Percentiles rank a stretch among this genome's conserved stretches.
phyloP scores from a whole-genome alignment of 2,888 invertebrate genomes.

The Callyntrura sp. region DNA sequence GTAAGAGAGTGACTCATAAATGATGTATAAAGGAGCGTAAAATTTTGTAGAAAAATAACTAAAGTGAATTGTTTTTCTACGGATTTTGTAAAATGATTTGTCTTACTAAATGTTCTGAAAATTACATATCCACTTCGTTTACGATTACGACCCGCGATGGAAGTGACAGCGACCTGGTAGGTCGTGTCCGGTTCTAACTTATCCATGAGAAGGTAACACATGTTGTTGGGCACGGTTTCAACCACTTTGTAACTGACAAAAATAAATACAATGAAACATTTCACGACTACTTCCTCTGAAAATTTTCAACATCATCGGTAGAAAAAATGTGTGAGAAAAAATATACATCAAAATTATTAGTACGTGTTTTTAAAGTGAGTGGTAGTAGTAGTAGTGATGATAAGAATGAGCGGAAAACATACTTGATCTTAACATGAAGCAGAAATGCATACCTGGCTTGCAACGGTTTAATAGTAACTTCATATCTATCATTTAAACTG shows the following conservation, averaged over 20 bases:
- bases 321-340: no score
- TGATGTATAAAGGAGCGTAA: no score
- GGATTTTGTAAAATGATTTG: no score
- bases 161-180: conserved; percentile 94
- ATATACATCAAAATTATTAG: no score
- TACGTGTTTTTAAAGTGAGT: no score
- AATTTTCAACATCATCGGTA: no score
- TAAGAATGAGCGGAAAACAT: conserved; percentile 26
- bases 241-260: conserved; percentile 82
- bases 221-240: conserved; percentile 83
- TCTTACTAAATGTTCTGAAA: conserved; percentile 90
- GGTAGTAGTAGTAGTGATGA: no score
- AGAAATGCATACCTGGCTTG: conserved; percentile 92
- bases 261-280: no score
- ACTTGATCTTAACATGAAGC: conserved; percentile 58
- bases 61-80: no score
- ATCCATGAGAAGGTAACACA: conserved; percentile 81
- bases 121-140: conserved; percentile 94
- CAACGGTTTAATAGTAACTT: conserved; percentile 95
- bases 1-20: neutral
- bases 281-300: no score
- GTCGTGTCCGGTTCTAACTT: conserved; percentile 90
- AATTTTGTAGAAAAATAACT: no score
- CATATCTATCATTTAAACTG: conserved; percentile 92
- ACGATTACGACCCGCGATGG: conserved; percentile 93